Evolutionary conservation across 2,113 vertebrate species (phyloP).

Genomic region (Platichthys stellatus): DNA sequence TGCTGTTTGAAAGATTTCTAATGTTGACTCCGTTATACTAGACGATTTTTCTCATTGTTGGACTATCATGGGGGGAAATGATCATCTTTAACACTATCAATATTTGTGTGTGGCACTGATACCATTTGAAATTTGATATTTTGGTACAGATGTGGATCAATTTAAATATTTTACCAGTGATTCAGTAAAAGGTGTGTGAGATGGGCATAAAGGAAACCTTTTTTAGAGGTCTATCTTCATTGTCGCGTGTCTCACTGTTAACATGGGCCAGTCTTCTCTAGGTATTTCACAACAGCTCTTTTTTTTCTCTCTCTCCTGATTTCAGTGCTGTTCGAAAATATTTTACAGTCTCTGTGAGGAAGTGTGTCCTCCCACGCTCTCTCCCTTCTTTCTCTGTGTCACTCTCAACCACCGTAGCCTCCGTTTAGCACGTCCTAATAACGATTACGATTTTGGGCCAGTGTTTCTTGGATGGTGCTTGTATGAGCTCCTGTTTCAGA

Average conservation of each 20-base stretch:
- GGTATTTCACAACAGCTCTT: conserved; percentile 72
- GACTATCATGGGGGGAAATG: not conserved
- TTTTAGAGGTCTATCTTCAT: conserved; percentile 44
- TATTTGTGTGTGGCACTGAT: not conserved
- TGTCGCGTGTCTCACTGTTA: conserved; percentile 55
- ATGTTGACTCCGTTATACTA: conserved; percentile 4
- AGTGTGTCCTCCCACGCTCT: conserved; percentile 79
- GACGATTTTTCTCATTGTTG: not conserved
- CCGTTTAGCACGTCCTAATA: conserved; percentile 49
- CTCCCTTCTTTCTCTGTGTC: conserved; percentile 62
- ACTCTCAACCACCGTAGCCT: conserved; percentile 58
- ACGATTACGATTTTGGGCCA: conserved; percentile 29
- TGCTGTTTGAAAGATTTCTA: not conserved
- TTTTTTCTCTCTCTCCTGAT: conserved; percentile 45
- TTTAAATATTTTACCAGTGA: conserved; percentile 16
- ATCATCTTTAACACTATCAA: conserved; percentile 11
- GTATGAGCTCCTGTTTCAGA: conserved; percentile 6
- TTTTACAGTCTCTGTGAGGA: conserved; percentile 78
- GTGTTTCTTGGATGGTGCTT: conserved; percentile 26
- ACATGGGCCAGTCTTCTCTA: conserved; percentile 51
- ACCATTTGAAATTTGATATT: not conserved
- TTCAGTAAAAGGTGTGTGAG: conserved; percentile 38
- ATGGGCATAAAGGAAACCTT: conserved; percentile 40
- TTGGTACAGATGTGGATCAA: conserved; percentile 28
- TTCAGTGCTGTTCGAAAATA: conserved; percentile 70